A percentile compares a stretch with the other conserved stretches of the same genome.
phyloP scores from a whole-genome alignment of 2,888 invertebrate genomes.

The Lottia scabra region DNA sequence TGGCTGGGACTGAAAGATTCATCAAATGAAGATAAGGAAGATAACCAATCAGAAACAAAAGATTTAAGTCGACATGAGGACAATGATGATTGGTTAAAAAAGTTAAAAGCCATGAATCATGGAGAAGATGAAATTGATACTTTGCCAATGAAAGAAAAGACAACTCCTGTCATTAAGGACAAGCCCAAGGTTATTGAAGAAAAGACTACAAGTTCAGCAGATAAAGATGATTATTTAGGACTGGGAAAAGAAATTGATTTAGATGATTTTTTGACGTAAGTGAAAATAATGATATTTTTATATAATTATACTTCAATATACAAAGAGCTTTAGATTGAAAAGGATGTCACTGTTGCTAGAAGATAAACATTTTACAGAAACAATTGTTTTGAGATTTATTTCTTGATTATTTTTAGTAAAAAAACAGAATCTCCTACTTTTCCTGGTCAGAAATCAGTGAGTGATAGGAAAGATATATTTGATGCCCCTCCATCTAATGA shows the following conservation, averaged over 20 bases:
- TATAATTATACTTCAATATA: no score
- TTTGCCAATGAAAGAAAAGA: neutral
- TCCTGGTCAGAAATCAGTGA: conserved; percentile 21
- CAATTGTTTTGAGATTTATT: neutral
- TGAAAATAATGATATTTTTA: neutral
- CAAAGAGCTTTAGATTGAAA: no score
- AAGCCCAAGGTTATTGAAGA: neutral
- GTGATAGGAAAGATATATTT: no score
- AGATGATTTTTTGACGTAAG: conserved; percentile 40
- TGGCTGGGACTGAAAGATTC: conserved; percentile 46
- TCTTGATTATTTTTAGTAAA: conserved; percentile 28
- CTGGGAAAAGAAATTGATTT: conserved; percentile 49
- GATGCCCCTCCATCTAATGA: no score
- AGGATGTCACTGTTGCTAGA: no score
- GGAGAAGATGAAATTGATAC: neutral
- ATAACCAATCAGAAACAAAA: conserved; percentile 32
- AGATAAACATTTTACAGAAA: no score
- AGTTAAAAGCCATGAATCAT: neutral
- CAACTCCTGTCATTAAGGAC: neutral
- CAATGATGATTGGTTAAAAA: conserved; percentile 2
- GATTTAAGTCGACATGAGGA: neutral
- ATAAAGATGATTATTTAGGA: conserved; percentile 46
- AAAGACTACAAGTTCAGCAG: neutral
- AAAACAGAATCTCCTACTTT: conserved; percentile 41
- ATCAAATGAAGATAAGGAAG: conserved; percentile 72